These are phyloP conservation scores for Cotesia vestalis DNA, from an alignment of 1,140 invertebrate genomes.

Conservation along the genomic window DNA sequence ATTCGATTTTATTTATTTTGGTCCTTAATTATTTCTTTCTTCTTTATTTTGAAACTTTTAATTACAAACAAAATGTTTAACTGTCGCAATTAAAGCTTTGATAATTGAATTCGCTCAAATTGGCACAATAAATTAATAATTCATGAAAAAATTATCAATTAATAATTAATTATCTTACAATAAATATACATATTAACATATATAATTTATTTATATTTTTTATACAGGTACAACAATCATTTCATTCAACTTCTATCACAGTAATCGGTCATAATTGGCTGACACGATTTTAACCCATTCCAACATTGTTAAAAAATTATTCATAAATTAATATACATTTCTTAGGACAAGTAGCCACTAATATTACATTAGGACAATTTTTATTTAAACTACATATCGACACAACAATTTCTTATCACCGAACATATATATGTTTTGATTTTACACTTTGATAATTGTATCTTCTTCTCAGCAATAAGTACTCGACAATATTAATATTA, in stretches of 20 bases:
- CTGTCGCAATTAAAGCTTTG: slow-evolving; percentile 14
- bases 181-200: too few relatives aligned
- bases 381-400: too few relatives aligned
- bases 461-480: not conserved
- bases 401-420: too few relatives aligned
- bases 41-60: not conserved
- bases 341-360: too few relatives aligned
- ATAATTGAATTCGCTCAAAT: slow-evolving; percentile 11
- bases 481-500: not conserved
- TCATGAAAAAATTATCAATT: slow-evolving; percentile 7
- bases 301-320: slow-evolving; percentile 1
- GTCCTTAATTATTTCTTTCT: slow-evolving; percentile 1
- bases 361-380: too few relatives aligned
- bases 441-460: not conserved
- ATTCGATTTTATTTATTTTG: slow-evolving; percentile 5
- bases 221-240: slow-evolving; percentile 25
- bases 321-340: not conserved
- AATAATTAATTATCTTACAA: not conserved
- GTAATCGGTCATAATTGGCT: not conserved
- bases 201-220: not conserved
- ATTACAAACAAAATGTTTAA: not conserved
- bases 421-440: too few relatives aligned
- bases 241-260: slow-evolving; percentile 22
- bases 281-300: not conserved
- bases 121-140: slow-evolving; percentile 22